Evolutionary conservation across 2,888 invertebrate genomes (phyloP).

Genomic region (Tipula vernalis): DNA sequence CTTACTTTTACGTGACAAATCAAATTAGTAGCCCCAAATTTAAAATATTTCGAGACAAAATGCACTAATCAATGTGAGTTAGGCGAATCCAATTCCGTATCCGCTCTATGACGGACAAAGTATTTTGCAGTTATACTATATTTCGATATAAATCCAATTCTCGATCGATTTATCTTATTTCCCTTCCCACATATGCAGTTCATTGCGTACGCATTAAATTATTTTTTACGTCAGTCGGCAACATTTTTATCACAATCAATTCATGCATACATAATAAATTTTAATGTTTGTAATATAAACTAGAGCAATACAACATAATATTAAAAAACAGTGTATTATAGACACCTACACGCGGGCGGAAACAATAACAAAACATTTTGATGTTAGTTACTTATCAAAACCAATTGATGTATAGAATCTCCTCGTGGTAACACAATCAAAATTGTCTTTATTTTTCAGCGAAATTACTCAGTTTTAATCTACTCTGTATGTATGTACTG

Average conservation of each 20-base stretch:
- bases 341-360: not conserved
- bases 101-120: too few species aligned
- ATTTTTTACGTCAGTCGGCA: not conserved
- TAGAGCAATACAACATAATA: not conserved
- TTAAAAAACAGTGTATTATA: not conserved
- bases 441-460: not conserved
- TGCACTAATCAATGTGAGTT: too few species aligned
- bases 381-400: not conserved
- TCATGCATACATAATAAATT: not conserved
- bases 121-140: too few species aligned
- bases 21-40: too few species aligned
- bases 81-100: too few species aligned
- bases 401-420: not conserved
- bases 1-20: too few species aligned
- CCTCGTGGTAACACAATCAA: not conserved
- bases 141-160: too few species aligned
- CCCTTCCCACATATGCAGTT: too few species aligned
- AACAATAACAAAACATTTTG: not conserved
- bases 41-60: too few species aligned
- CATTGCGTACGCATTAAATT: too few species aligned
- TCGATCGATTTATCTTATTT: too few species aligned
- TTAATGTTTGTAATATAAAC: not conserved
- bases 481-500: not conserved
- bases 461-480: not conserved
- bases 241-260: not conserved